Conservation (phyloP, 2,797 vertebrate species). For the Syncerus caffer region DNA sequence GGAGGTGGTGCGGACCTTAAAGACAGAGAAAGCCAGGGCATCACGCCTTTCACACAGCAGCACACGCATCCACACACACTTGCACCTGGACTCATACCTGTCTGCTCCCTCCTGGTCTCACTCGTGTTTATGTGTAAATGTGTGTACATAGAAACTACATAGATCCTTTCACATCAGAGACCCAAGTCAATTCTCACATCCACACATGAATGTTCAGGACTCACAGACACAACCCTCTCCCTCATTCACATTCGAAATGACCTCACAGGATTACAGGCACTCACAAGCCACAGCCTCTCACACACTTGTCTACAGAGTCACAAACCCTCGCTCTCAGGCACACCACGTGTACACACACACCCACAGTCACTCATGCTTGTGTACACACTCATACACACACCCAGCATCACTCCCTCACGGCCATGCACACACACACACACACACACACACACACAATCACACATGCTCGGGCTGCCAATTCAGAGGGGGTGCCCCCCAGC, state of each 20-base stretch:
- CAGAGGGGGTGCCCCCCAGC: background rate
- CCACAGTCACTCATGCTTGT: background rate
- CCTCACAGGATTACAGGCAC: background rate
- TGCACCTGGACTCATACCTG: background rate
- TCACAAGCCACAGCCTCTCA: background rate
- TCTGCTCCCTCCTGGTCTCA: background rate
- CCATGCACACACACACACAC: too few species aligned
- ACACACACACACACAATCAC: background rate
- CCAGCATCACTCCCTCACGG: background rate
- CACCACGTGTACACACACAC: background rate
- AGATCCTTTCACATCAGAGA: background rate
- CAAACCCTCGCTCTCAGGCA: too few species aligned
- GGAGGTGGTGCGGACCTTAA: background rate
- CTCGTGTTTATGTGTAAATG: background rate
- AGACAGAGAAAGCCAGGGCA: background rate
- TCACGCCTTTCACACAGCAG: rapidly evolving
- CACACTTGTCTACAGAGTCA: background rate
- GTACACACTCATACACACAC: background rate
- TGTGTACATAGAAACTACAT: background rate
- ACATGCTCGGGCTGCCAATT: background rate
- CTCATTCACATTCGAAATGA: background rate
- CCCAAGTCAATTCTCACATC: rapidly evolving
- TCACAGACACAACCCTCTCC: background rate
- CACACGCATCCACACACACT: rapidly evolving
- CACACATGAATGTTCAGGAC: background rate